phyloP scores from a whole-genome alignment of 2,797 vertebrate genomes.

The Threskiornis aethiopicus region DNA sequence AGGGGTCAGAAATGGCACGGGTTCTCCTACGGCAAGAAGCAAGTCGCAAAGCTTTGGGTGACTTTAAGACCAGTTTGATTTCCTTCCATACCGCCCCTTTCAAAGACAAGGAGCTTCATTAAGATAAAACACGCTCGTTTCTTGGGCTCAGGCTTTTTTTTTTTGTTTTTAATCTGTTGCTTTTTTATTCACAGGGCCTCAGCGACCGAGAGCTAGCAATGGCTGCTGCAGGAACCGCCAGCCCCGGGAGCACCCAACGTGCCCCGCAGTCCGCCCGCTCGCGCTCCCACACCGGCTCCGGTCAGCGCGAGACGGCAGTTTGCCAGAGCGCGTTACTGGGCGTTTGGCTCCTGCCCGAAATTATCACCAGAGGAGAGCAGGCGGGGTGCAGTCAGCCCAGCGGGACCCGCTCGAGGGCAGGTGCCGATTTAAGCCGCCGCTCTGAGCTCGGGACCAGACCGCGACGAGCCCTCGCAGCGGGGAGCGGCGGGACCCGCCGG shows the following conservation, averaged over 20 bases:
- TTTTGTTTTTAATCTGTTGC: neutral
- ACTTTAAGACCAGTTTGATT: neutral
- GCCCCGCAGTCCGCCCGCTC: neutral
- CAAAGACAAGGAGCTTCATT: neutral
- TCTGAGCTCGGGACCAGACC: neutral
- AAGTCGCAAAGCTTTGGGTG: constrained; percentile 19
- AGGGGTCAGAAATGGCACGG: neutral
- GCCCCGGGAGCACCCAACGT: fast-evolving
- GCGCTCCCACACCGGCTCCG: neutral
- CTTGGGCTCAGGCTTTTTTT: neutral
- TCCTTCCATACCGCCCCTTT: neutral
- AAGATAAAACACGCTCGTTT: neutral
- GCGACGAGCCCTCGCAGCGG: neutral
- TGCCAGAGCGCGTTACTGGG: neutral
- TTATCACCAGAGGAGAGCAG: neutral
- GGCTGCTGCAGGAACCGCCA: neutral
- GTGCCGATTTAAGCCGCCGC: neutral
- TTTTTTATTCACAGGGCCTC: neutral
- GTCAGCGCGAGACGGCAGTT: neutral
- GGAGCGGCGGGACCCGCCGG: neutral
- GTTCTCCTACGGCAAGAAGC: neutral
- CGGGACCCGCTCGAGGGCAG: neutral
- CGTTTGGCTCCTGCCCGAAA: neutral
- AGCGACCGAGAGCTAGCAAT: fast-evolving
- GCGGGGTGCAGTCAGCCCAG: neutral